Percentiles rank a stretch among this genome's conserved stretches.
These are phyloP conservation scores for Proisotoma minuta DNA, from an alignment of 2,888 invertebrate species.

Conservation along the genomic window DNA sequence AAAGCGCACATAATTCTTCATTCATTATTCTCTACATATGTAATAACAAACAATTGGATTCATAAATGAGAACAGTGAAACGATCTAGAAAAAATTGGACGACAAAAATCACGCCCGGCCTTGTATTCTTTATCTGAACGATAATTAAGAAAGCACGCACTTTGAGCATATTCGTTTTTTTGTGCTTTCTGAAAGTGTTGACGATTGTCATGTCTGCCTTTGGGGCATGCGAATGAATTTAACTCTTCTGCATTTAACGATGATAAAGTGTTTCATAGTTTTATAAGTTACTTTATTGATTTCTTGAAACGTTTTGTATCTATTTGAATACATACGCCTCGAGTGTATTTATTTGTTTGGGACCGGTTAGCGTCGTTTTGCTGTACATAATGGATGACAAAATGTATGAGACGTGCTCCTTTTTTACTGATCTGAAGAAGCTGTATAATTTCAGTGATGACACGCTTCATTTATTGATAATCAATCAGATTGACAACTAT, in stretches of 20 bases:
- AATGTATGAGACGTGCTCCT: no score
- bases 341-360: no score
- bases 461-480: neutral
- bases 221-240: no score
- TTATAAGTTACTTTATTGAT: no score
- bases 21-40: neutral
- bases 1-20: neutral
- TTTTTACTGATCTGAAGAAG: no score
- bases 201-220: neutral
- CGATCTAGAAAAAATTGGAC: neutral
- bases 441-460: neutral
- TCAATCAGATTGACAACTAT: neutral
- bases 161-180: neutral
- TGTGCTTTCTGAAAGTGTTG: neutral
- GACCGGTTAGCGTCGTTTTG: no score
- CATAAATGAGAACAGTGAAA: conserved; percentile 1
- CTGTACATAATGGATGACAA: no score
- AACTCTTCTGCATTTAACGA: no score
- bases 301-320: no score
- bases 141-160: conserved; percentile 7
- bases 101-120: neutral
- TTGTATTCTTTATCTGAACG: neutral
- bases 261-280: no score
- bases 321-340: no score
- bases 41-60: neutral